Conservation (phyloP, 2,113 vertebrate genomes). For the Lepisosteus oculatus region DNA sequence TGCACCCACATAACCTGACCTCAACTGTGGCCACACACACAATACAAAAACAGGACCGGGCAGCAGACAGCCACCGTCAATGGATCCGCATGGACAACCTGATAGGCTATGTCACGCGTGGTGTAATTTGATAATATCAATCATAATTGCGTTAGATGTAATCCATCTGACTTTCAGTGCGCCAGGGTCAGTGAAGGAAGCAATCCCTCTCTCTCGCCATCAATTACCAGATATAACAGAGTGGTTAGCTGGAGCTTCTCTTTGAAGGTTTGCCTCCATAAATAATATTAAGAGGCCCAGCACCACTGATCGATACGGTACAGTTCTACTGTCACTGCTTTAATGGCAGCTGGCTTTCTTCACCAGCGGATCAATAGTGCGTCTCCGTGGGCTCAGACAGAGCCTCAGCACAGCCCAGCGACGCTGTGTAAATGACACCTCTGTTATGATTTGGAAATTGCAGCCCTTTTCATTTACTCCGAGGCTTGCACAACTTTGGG, state of each 20-base stretch:
- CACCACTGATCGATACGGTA: constrained; percentile 76
- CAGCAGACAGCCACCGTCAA: constrained; percentile 60
- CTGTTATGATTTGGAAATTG: constrained; percentile 48
- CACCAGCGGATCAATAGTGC: constrained; percentile 77
- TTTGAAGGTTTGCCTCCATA: constrained; percentile 69
- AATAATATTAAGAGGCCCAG: constrained; percentile 78
- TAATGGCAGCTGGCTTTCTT: constrained; percentile 76
- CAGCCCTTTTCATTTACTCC: constrained; percentile 48
- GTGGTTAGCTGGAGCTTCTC: constrained; percentile 63
- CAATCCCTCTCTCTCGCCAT: constrained; percentile 83
- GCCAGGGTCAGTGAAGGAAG: constrained; percentile 81
- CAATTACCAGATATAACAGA: constrained; percentile 89
- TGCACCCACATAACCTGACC: background rate
- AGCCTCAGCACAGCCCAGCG: constrained; percentile 44
- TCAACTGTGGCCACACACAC: constrained; percentile 34
- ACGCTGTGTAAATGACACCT: constrained; percentile 58
- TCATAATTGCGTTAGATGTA: constrained; percentile 92
- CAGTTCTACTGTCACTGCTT: constrained; percentile 84
- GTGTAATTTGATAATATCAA: constrained; percentile 86
- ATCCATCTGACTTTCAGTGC: constrained; percentile 84
- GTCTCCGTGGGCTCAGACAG: constrained; percentile 61
- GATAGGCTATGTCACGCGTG: constrained; percentile 55
- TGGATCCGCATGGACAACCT: constrained; percentile 55
- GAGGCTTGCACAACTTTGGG: constrained; percentile 9
- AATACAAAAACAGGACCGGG: constrained; percentile 35